phyloP scores from a whole-genome alignment of 2,797 vertebrate species.

The Ceryle rudis region DNA sequence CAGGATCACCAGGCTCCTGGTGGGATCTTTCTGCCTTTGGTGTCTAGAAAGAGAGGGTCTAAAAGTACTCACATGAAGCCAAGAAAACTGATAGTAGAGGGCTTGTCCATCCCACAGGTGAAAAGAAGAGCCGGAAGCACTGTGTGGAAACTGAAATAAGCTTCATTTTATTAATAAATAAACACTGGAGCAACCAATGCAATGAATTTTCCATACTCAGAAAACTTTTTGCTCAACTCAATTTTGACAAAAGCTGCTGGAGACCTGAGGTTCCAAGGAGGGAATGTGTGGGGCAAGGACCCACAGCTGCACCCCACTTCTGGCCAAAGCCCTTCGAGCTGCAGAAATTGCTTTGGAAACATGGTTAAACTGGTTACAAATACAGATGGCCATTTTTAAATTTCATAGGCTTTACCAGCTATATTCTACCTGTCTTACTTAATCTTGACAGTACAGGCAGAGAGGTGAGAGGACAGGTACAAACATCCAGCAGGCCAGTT shows the following conservation, averaged over 20 bases:
- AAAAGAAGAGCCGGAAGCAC: background rate
- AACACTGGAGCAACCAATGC: background rate
- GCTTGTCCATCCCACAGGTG: background rate
- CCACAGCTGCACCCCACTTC: accelerated
- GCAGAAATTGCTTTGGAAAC: background rate
- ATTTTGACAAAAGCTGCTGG: background rate
- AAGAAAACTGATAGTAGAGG: background rate
- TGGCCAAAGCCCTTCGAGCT: background rate
- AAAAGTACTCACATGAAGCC: background rate
- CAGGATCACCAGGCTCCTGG: accelerated
- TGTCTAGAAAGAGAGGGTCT: background rate
- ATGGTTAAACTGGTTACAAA: background rate
- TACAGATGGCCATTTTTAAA: background rate
- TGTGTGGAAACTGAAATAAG: background rate
- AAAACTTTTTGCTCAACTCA: background rate
- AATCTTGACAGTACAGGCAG: background rate
- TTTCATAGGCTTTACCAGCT: background rate
- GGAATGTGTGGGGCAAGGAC: accelerated
- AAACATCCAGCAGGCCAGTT: background rate
- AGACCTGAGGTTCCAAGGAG: accelerated
- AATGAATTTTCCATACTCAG: background rate
- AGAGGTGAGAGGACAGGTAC: background rate
- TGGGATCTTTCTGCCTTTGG: background rate
- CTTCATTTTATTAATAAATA: background rate
- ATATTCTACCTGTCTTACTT: accelerated